Evolutionary conservation across 1,140 invertebrate species (phyloP), one percentile per base, ranked within the genome.

Genomic region (Pogonomyrmex californicus): DNA sequence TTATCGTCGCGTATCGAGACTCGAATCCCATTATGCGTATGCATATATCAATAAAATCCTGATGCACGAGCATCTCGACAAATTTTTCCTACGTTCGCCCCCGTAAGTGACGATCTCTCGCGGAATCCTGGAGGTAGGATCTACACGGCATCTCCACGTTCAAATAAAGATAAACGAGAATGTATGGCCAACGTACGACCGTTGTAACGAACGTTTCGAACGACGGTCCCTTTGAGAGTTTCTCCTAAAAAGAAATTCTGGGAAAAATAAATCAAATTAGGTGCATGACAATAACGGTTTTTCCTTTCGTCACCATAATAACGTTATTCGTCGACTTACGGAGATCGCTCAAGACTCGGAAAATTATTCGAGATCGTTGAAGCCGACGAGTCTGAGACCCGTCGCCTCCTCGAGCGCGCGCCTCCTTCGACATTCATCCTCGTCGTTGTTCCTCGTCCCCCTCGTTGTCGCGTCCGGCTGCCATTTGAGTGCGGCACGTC

Each of bases 401-500:
- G 30, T 7, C 38, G 36, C 38, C 62, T 14, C 36, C 14, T 65
- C 44, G 12, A 10, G 4, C 2, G 41, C 6, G 14, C 4, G 10
- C 5, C 51, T 17, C 30, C 47, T 70, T n/a, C 47, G 30, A 9
- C 14, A n/a, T 17, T 38, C n/a, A 14, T 62, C 14, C 58, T 60
- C 58, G 58, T n/a, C 44, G 30, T 49, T 30, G 41, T 30, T n/a
- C 33, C 17, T n/a, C 44, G 14, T 78, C 33, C 4, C n/a, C 36
- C 4, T 58, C 51, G 17, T 17, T 7, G 60, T 49, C 44, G 33
- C 23, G 30, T 71, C 23, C 36, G 66, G 79, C 79, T 83, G 79
- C 79, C 79, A 83, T 83, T 83, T 62, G 68, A 83, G 68, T 33
- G 90, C 87, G 86, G 81, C 79, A 92, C 71, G 44, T 58, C 63